Conservation (phyloP, 2,888 invertebrate species). For the Limnephilus rhombicus region DNA sequence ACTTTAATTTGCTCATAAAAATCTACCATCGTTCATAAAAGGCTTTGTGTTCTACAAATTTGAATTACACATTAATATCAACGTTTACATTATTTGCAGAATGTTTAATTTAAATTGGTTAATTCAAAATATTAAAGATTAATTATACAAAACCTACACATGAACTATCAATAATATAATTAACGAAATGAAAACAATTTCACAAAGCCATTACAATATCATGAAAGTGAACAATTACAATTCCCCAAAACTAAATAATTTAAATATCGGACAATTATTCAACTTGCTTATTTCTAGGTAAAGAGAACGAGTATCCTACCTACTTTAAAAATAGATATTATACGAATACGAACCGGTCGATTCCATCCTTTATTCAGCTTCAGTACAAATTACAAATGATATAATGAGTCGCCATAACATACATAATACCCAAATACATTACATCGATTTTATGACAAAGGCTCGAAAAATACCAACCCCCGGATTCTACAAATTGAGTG, state of each 20-base stretch:
- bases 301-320: neutral
- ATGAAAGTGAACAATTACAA: too few species aligned
- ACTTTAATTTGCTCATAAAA: neutral
- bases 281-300: neutral
- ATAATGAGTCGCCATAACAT: neutral
- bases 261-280: neutral
- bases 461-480: neutral
- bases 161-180: too few species aligned
- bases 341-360: too few species aligned
- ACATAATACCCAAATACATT: neutral
- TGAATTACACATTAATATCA: neutral
- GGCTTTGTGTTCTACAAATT: neutral
- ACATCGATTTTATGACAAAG: neutral
- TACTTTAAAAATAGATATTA: too few species aligned
- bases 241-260: neutral
- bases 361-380: too few species aligned
- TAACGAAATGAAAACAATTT: too few species aligned
- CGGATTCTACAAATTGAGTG: neutral
- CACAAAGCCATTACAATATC: neutral
- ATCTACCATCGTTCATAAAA: neutral
- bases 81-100: too few species aligned
- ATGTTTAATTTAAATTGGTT: too few species aligned
- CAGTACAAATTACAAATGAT: neutral
- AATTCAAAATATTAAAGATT: too few species aligned
- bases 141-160: too few species aligned